Percentiles rank a stretch among this genome's conserved stretches.
phyloP scores from a whole-genome alignment of 2,113 vertebrate genomes.

The Mobula birostris region DNA sequence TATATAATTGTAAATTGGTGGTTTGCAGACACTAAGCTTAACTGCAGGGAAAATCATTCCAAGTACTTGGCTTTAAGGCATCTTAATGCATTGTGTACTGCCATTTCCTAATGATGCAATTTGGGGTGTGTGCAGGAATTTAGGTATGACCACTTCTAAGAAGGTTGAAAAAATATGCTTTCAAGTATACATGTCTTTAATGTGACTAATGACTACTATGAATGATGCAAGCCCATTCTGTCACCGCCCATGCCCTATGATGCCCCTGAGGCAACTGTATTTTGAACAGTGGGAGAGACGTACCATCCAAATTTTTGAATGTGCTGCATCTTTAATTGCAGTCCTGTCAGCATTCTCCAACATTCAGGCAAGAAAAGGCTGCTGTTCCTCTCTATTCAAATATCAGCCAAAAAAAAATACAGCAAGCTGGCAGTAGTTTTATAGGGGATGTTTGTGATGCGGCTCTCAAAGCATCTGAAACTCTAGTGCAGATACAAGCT shows the following conservation, averaged over 20 bases:
- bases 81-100: neutral
- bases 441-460: neutral
- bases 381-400: neutral
- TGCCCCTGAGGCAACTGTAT: neutral
- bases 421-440: neutral
- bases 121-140: no score
- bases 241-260: no score
- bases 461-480: neutral
- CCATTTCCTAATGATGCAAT: no score
- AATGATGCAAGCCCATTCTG: no score
- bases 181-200: no score
- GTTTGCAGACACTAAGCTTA: neutral
- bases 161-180: no score
- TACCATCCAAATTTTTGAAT: neutral
- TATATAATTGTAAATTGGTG: neutral
- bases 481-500: neutral
- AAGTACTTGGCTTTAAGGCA: neutral
- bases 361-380: neutral
- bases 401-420: neutral
- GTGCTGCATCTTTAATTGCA: neutral
- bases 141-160: no score
- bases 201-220: no score
- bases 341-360: neutral
- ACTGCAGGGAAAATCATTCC: neutral
- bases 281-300: neutral